Conservation (phyloP, 2,888 invertebrate genomes). For the Ochropacha duplaris region DNA sequence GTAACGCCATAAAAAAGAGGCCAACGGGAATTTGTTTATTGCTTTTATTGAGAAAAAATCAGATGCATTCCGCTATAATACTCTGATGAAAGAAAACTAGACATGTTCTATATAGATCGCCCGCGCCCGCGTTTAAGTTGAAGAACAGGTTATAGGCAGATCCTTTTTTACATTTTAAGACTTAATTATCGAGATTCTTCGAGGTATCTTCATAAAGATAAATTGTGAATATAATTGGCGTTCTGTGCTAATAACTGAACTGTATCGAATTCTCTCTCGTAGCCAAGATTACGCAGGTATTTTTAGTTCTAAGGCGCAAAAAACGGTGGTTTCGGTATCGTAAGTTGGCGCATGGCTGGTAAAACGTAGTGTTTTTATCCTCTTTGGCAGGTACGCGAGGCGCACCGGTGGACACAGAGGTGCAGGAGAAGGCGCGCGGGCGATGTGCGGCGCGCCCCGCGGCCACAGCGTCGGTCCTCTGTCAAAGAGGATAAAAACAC, state of each 20-base stretch:
- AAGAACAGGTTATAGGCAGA: not conserved
- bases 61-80: not conserved
- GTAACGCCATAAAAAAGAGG: not conserved
- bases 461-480: no score
- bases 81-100: not conserved
- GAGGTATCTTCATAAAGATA: not conserved
- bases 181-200: not conserved
- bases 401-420: not conserved
- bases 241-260: slow-evolving; percentile 10
- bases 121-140: no score
- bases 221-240: not conserved
- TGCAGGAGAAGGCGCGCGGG: not conserved
- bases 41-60: not conserved
- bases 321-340: slow-evolving; percentile 20
- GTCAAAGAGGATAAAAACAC: no score
- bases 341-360: slow-evolving; percentile 17
- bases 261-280: slow-evolving; percentile 14
- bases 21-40: not conserved
- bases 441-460: not conserved
- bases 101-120: no score
- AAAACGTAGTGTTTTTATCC: no score
- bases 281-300: slow-evolving; percentile 31
- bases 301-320: slow-evolving; percentile 32
- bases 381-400: no score
- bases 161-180: not conserved